A percentile compares a stretch with the other conserved stretches of the same genome.
These are phyloP conservation scores for Piprites chloris DNA, from an alignment of 2,113 vertebrate species.

Conservation along the genomic window DNA sequence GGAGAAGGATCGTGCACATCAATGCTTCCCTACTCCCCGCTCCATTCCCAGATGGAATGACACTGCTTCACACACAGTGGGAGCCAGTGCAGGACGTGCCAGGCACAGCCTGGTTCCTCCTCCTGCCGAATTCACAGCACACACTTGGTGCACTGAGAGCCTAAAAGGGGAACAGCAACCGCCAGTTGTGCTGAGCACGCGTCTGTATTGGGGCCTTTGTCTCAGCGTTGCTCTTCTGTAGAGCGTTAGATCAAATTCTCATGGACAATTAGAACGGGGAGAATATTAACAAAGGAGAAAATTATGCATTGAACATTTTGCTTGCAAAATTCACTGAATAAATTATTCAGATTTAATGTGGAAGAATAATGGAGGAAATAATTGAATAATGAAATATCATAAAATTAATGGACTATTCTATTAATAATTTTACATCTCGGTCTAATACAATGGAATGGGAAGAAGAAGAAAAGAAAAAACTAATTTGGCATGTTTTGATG, in stretches of 20 bases:
- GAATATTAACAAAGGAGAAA: slow-evolving; percentile 62
- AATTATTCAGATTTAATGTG: slow-evolving; percentile 65
- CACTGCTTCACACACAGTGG: rapidly evolving
- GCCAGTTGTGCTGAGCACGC: background rate
- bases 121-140: background rate
- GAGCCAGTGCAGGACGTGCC: background rate
- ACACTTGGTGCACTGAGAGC: background rate
- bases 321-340: slow-evolving; percentile 69
- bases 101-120: background rate
- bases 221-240: background rate
- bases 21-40: rapidly evolving
- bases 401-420: slow-evolving; percentile 54
- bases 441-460: background rate
- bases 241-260: slow-evolving; percentile 47
- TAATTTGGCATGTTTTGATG: background rate
- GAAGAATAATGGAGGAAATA: slow-evolving; percentile 65
- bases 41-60: background rate
- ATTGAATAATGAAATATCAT: slow-evolving; percentile 64
- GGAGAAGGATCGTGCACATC: rapidly evolving
- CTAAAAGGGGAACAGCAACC: background rate
- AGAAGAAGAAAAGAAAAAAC: background rate
- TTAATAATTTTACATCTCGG: slow-evolving; percentile 43
- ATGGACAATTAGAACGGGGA: slow-evolving; percentile 46
- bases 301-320: slow-evolving; percentile 60
- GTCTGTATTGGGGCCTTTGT: background rate